Base-by-base conservation (phyloP, 1,140 invertebrate species). In the Musca vetustissima region DNA sequence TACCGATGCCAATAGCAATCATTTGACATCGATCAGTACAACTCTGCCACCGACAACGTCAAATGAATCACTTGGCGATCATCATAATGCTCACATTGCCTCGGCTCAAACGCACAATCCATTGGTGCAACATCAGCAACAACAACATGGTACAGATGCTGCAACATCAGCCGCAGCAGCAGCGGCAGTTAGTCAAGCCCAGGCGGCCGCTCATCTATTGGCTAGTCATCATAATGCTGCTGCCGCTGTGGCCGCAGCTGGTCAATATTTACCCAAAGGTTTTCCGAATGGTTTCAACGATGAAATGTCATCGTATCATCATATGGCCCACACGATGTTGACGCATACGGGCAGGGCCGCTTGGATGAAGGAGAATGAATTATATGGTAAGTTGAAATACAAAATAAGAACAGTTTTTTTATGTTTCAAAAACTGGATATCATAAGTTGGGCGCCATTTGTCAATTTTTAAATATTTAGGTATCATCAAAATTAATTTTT, bases 321-420 rank as follows among this genome's bases (percentile, higher is more conserved):
- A 80, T 70, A 78, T 81, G 69, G 75, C 79, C 43, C 79, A 81
- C 32, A 77, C 79, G 8, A 81, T 81, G 79, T 73, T 81, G 43
- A 72, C 75, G 59, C 79, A 81, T 50, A 69, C 79, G 55, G 76
- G 74, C 7, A 76, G 79, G 48, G 73, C 70, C 50, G 75, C 79
- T 21, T 81, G 79, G 79, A 80, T 81, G 64, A 80, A 81, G 64
- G 79, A 81, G 66, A 81, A 78, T 52, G 79, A 81, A 32, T 66
- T 81, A 48, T 81, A 81, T 64, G 79, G 79, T 81, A 47, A 77
- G 79, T 81, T 50, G 2, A 49, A 21, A 14, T 6, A 19, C 48
- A n/a, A 6, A 49, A 49, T 1, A 2, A 4, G 28, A 4, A 4
- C 8, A 28, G 28, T 28, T 28, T 28, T 28, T 4, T 28, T 28